Evolutionary conservation across 2,888 invertebrate genomes (phyloP).

Genomic region (Chrysopilus asiliformis): DNA sequence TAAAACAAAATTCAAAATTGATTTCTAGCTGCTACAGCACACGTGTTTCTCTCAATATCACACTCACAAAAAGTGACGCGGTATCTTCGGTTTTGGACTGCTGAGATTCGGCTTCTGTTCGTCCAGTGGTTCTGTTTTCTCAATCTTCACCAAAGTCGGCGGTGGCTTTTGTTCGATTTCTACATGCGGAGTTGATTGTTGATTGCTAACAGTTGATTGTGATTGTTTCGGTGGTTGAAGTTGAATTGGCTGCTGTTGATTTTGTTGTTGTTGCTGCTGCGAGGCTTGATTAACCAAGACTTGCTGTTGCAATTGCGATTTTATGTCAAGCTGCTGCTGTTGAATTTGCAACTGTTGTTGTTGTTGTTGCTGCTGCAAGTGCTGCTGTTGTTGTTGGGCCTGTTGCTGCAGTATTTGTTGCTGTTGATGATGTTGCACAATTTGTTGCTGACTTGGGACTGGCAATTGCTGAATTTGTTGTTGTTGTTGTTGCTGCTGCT

Average conservation of each 20-base stretch:
- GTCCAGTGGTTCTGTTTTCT: background rate
- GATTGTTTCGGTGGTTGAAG: conserved; percentile 17
- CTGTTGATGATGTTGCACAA: conserved; percentile 12
- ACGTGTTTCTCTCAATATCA: conserved; percentile 19
- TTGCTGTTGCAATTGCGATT: conserved; percentile 10
- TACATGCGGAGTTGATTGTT: conserved; percentile 7
- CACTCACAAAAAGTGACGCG: conserved; percentile 38
- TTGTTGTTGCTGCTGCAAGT: conserved; percentile 11
- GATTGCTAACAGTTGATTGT: conserved; percentile 13
- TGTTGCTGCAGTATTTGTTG: conserved; percentile 12
- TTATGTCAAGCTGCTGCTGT: conserved; percentile 10
- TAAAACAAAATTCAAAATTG: too few species aligned
- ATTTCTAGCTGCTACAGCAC: background rate
- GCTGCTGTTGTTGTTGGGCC: conserved; percentile 10
- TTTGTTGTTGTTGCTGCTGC: conserved; percentile 18
- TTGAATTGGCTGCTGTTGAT: conserved; percentile 15
- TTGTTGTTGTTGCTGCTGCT: conserved; percentile 15
- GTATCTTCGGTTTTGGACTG: conserved; percentile 34
- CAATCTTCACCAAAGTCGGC: too few species aligned
- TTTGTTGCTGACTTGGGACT: conserved; percentile 16
- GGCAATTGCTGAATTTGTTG: conserved; percentile 18
- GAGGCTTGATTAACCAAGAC: conserved; percentile 6
- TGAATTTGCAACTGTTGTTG: conserved; percentile 12
- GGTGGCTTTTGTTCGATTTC: conserved; percentile 7
- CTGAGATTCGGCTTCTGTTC: conserved; percentile 4